Evolutionary conservation across 2,888 invertebrate species (phyloP).

Genomic region (Zelleria hepariella): DNA sequence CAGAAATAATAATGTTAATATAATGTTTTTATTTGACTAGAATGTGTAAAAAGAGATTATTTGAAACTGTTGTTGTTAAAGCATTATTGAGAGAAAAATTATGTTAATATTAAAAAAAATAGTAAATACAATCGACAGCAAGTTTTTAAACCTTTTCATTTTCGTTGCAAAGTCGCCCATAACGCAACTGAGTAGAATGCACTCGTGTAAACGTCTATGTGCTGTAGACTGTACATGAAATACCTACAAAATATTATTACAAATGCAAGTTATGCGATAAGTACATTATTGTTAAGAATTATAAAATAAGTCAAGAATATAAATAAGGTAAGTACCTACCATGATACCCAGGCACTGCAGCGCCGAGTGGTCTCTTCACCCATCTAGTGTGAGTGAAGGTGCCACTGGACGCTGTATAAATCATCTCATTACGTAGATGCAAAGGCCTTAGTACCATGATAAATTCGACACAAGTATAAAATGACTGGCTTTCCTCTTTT

Average conservation of each 20-base stretch:
- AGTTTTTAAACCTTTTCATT: too few relatives aligned
- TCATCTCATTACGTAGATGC: too few relatives aligned
- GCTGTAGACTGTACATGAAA: too few relatives aligned
- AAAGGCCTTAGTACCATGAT: neutral
- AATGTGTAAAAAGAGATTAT: neutral
- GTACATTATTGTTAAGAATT: neutral
- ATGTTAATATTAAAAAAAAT: neutral
- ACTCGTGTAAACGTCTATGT: too few relatives aligned
- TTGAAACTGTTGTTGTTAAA: neutral
- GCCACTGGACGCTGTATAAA: too few relatives aligned
- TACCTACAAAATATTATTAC: neutral
- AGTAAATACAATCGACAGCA: neutral
- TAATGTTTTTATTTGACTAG: neutral
- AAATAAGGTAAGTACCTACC: neutral
- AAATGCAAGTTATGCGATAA: neutral
- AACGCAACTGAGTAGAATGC: too few relatives aligned
- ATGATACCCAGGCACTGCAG: too few relatives aligned
- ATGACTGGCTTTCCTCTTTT: neutral
- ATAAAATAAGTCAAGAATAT: neutral
- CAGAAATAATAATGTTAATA: conserved; percentile 6
- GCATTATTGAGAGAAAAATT: neutral
- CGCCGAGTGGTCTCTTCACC: too few relatives aligned
- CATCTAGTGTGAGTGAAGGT: too few relatives aligned
- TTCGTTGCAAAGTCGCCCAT: too few relatives aligned
- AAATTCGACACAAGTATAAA: neutral